Conservation (phyloP, 2,113 vertebrate genomes). For the Acanthochromis polyacanthus region DNA sequence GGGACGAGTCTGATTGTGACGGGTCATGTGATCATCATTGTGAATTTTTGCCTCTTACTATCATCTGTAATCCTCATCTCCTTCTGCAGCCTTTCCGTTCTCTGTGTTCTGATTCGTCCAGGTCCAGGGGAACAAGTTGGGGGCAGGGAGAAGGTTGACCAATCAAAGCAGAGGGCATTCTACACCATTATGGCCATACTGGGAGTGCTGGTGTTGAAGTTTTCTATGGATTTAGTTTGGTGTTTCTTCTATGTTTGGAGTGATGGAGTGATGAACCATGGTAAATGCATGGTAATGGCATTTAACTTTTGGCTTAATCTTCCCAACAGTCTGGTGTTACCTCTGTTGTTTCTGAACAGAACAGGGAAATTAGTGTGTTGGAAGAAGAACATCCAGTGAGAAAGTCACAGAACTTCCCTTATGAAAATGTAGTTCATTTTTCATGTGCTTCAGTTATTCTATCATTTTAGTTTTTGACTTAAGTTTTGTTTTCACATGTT, state of each 20-base stretch:
- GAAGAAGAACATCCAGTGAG: background rate
- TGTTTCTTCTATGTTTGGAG: accelerated
- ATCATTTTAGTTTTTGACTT: too few relatives aligned
- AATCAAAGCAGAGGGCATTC: background rate
- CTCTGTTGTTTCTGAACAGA: slow-evolving; percentile 37
- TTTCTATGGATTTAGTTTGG: background rate
- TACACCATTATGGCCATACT: too few relatives aligned
- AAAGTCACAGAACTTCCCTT: too few relatives aligned
- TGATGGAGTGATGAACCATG: too few relatives aligned
- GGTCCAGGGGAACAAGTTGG: background rate
- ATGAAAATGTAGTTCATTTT: too few relatives aligned
- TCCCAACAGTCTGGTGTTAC: slow-evolving; percentile 33
- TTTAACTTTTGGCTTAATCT: background rate
- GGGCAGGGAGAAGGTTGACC: background rate
- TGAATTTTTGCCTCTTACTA: background rate
- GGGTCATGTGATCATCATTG: accelerated
- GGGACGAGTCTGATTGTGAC: too few relatives aligned
- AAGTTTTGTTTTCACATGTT: too few relatives aligned
- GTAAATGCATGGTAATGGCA: accelerated
- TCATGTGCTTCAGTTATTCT: too few relatives aligned
- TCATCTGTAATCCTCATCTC: background rate
- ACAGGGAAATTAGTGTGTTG: background rate
- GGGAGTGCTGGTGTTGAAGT: too few relatives aligned
- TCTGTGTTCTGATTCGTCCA: background rate
- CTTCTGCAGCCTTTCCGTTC: slow-evolving; percentile 13